Base-by-base conservation (phyloP, 2,888 invertebrate species). In the Drosophila suboccidentalis region DNA sequence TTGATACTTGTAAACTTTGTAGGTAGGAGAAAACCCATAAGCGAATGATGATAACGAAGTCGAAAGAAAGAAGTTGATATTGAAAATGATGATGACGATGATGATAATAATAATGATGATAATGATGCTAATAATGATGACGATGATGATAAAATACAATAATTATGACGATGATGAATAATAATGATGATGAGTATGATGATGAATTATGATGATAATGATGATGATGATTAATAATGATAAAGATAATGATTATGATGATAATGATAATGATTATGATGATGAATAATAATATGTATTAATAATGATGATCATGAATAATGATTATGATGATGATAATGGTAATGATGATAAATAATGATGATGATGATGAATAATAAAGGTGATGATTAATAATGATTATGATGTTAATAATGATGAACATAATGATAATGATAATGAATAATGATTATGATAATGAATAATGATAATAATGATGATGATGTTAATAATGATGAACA, bases 1-100 rank as follows among this genome's bases (percentile, higher is more conserved):
- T 84, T 82, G 87, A 84, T 84, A 76, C 75, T 74, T 59, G 82
- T 71, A 59, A 84, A 87, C 72, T 83, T 87, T 84, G 84, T 84
- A 84, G 87, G 64, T 84, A 83, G 83, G 83, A 68, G 55, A 83
- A 83, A 83, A 74, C 58, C 71, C 75, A 69, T 58, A 50, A 80
- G 66, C 63, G 49, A 72, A 58, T 36, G 62, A 58, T 51, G 49
- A 59, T 53, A 10, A 49, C 9, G 6, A 43, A 13, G 41, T 10
- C 17, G 17, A 41, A n/a, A n/a, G n/a, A n/a, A n/a, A n/a, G n/a
- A n/a, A 13, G 41, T 10, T 41, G 17, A 41, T 41, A 17, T 17
- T 10, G 10, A 43, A 43, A 17, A 55, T 26, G 44, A 43, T 41
- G 17, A 50, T 36, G 34, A 57, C 26, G 29, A 17, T 15, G 19